phyloP scores from a whole-genome alignment of 2,113 vertebrate genomes.

The Trachemys scripta region DNA sequence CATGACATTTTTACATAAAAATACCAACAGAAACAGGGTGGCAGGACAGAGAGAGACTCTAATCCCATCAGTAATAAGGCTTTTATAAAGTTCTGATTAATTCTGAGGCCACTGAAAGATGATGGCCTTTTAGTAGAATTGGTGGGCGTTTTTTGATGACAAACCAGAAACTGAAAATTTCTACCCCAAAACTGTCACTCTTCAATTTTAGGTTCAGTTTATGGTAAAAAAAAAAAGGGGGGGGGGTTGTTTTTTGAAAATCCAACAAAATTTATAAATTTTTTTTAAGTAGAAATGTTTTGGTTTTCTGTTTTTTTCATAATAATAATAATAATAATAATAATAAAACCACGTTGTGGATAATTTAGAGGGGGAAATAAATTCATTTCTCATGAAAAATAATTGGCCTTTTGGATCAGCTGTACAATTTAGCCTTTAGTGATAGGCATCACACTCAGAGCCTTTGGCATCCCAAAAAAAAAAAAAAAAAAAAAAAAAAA shows the following conservation, averaged over 20 bases:
- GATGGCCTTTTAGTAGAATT: background rate
- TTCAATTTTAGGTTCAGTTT: background rate
- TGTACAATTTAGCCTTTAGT: background rate
- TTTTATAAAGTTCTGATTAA: background rate
- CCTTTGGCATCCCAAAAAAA: background rate
- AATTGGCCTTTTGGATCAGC: background rate
- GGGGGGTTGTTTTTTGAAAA: background rate
- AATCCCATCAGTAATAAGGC: background rate
- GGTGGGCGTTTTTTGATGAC: background rate
- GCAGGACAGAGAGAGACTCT: background rate
- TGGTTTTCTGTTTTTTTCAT: background rate
- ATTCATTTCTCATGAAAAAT: background rate
- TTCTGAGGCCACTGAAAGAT: background rate
- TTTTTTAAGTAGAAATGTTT: background rate
- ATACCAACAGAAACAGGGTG: background rate
- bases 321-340: background rate
- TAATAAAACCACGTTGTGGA: background rate
- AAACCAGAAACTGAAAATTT: background rate
- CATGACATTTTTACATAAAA: background rate
- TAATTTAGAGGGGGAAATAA: background rate
- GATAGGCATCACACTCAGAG: background rate
- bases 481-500: too few species aligned
- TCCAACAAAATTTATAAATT: background rate
- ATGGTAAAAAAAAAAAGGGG: background rate
- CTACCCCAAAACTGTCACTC: too few species aligned